A percentile compares a stretch with the other conserved stretches of the same genome.
Evolutionary conservation across 1,140 invertebrate species (phyloP).

Genomic region (Neodiprion lecontei): DNA sequence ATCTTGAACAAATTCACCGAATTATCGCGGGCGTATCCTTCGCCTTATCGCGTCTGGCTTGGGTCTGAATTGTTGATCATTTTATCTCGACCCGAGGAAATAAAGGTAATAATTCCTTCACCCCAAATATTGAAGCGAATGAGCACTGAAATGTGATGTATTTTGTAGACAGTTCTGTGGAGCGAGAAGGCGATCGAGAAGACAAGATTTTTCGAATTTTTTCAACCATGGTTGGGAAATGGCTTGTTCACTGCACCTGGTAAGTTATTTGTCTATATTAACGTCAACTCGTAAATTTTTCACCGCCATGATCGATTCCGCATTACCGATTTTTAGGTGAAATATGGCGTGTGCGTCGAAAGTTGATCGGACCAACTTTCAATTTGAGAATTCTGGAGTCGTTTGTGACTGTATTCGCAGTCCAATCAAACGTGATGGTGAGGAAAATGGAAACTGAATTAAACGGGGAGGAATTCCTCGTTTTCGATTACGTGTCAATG

Average conservation of each 20-base stretch:
- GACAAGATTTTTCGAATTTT: constrained; percentile 70
- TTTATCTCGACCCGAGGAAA: constrained; percentile 30
- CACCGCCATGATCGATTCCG: neutral
- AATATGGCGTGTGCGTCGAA: constrained; percentile 72
- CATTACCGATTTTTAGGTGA: constrained; percentile 54
- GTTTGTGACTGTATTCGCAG: constrained; percentile 74
- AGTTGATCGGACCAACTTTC: constrained; percentile 76
- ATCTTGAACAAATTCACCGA: no score
- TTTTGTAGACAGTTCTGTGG: no score
- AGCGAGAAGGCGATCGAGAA: constrained; percentile 66
- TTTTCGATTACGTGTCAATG: constrained; percentile 68
- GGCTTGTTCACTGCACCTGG: constrained; percentile 72
- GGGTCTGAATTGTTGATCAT: constrained; percentile 41
- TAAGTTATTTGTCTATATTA: constrained; percentile 35
- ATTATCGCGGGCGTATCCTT: no score
- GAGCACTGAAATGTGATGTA: no score
- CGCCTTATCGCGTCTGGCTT: constrained; percentile 30
- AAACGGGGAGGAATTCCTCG: constrained; percentile 58
- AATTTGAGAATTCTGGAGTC: constrained; percentile 77
- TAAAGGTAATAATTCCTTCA: no score
- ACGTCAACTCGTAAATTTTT: neutral
- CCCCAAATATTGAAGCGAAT: no score
- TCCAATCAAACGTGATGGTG: constrained; percentile 66
- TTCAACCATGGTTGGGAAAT: constrained; percentile 72
- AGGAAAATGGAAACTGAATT: constrained; percentile 58